Percentiles rank a stretch among this genome's conserved stretches.
Evolutionary conservation across 1,140 invertebrate genomes (phyloP).

Genomic region (Batillaria attramentaria): DNA sequence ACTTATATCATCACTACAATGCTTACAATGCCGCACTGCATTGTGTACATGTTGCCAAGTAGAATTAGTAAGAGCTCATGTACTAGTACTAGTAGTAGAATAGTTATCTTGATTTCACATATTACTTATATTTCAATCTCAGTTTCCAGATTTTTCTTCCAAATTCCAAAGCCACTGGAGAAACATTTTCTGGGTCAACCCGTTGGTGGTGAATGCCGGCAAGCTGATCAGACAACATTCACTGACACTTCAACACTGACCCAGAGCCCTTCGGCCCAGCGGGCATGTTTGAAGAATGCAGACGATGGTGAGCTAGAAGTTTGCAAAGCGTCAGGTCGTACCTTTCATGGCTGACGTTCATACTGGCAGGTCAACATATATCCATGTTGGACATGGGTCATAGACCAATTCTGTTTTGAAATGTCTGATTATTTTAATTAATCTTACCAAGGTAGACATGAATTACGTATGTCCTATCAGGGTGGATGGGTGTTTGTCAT

Average conservation of each 20-base stretch:
- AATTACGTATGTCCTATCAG: not conserved
- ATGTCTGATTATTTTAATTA: too few species aligned
- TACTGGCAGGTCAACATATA: too few species aligned
- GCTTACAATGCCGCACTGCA: too few species aligned
- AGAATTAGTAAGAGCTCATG: not conserved
- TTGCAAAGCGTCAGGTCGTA: not conserved
- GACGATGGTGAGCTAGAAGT: not conserved
- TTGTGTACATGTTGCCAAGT: too few species aligned
- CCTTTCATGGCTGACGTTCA: too few species aligned
- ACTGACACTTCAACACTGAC: too few species aligned
- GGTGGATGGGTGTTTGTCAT: not conserved
- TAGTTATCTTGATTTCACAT: not conserved
- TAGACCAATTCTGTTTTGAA: too few species aligned
- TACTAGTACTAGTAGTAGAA: not conserved
- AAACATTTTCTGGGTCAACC: not conserved
- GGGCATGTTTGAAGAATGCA: not conserved
- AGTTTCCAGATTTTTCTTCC: conserved; percentile 7
- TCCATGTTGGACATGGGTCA: too few species aligned
- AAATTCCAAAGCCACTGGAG: not conserved
- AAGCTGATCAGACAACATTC: too few species aligned
- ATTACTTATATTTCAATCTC: not conserved
- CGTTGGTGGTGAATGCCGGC: not conserved
- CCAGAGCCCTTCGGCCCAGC: not conserved
- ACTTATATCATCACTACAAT: too few species aligned
- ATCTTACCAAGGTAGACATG: too few species aligned